A percentile compares a stretch with the other conserved stretches of the same genome.
Evolutionary conservation across 2,113 vertebrate species (phyloP).

Genomic region (Mormoops blainvillei): DNA sequence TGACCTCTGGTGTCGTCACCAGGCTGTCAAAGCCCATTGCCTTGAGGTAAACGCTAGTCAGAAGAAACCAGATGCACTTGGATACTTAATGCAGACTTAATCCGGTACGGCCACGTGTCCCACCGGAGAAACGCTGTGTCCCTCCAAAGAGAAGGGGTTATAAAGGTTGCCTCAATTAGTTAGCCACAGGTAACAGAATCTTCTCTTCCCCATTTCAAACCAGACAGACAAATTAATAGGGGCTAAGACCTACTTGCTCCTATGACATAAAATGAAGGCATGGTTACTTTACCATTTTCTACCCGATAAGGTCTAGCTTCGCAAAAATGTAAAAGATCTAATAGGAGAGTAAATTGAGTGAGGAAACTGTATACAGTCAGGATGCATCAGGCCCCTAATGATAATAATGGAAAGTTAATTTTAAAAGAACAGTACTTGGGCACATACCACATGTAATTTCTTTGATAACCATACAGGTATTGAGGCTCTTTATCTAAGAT

Average conservation of each 20-base stretch:
- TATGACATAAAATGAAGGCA: neutral
- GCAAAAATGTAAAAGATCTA: neutral
- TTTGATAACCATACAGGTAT: neutral
- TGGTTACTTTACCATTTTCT: neutral
- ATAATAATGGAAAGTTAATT: neutral
- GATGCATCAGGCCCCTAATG: neutral
- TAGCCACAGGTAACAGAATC: neutral
- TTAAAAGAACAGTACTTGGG: neutral
- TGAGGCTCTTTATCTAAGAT: neutral
- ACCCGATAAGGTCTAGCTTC: neutral
- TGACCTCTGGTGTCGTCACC: neutral
- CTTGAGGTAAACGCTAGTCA: neutral
- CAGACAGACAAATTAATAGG: neutral
- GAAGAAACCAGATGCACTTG: neutral
- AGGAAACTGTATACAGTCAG: neutral
- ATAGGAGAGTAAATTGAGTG: neutral
- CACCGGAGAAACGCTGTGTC: neutral
- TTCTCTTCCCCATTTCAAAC: neutral
- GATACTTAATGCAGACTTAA: neutral
- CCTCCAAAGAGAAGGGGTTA: constrained; percentile 2
- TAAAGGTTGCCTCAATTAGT: neutral
- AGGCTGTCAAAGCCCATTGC: neutral
- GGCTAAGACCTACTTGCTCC: neutral
- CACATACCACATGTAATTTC: neutral
- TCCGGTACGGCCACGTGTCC: neutral